A percentile compares a stretch with the other conserved stretches of the same genome.
Evolutionary conservation across 2,797 vertebrate species (phyloP).

Genomic region (Gadopsis marmoratus): DNA sequence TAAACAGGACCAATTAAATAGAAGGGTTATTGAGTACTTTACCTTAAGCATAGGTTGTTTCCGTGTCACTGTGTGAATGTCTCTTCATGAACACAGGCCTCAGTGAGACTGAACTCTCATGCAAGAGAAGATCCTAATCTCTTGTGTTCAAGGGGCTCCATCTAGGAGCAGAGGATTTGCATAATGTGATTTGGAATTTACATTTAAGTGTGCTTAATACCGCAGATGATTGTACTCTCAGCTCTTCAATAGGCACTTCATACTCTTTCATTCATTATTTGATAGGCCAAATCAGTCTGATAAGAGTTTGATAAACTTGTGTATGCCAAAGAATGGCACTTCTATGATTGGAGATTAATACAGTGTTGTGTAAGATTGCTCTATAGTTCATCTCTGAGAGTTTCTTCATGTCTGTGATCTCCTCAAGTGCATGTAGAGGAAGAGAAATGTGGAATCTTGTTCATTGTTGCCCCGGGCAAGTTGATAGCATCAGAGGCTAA

Average conservation of each 20-base stretch:
- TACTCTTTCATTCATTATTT: slow-evolving; percentile 57
- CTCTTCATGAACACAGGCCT: slow-evolving; percentile 17
- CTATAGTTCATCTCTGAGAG: slow-evolving; percentile 50
- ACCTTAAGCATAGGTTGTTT: neutral
- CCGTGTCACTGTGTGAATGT: slow-evolving; percentile 12
- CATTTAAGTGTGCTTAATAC: slow-evolving; percentile 73
- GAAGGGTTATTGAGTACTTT: neutral
- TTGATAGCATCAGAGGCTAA: slow-evolving; percentile 22
- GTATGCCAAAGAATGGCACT: slow-evolving; percentile 57
- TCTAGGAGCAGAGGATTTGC: slow-evolving; percentile 76
- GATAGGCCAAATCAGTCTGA: slow-evolving; percentile 68
- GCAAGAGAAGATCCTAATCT: slow-evolving; percentile 66
- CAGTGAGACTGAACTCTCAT: slow-evolving; percentile 14
- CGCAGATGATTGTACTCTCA: slow-evolving; percentile 63
- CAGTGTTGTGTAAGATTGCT: slow-evolving; percentile 45
- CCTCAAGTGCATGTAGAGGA: slow-evolving; percentile 37
- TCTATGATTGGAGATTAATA: slow-evolving; percentile 59
- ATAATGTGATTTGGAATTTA: slow-evolving; percentile 81
- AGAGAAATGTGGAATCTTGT: slow-evolving; percentile 8
- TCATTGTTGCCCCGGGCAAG: slow-evolving; percentile 2
- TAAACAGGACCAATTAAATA: neutral
- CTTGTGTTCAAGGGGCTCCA: slow-evolving; percentile 67
- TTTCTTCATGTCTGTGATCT: slow-evolving; percentile 58
- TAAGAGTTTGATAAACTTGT: slow-evolving; percentile 64
- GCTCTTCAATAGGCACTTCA: slow-evolving; percentile 65